Evolutionary conservation across 2,888 invertebrate genomes (phyloP).

Genomic region (Dichetophora obliterata): DNA sequence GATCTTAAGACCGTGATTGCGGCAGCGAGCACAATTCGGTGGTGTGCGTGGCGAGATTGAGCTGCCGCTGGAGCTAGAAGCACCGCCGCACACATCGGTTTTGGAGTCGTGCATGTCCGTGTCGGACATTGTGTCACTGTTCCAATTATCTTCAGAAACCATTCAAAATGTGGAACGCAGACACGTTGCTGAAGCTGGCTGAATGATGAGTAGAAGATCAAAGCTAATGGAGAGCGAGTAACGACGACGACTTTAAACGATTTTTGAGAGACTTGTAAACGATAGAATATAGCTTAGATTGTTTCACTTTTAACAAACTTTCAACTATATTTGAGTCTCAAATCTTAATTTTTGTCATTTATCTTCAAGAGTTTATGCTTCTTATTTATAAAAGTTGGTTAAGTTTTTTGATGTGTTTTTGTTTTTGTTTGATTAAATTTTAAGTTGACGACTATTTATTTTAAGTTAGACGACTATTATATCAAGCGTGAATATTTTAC

Average conservation of each 20-base stretch:
- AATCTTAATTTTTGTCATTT: no score
- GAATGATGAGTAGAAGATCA: not conserved
- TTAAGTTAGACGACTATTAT: no score
- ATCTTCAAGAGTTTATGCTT: no score
- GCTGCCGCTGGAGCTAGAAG: conserved; percentile 72
- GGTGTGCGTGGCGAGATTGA: conserved; percentile 81
- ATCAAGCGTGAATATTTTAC: no score
- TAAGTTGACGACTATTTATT: no score
- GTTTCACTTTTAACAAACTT: not conserved
- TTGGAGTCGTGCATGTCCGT: conserved; percentile 72
- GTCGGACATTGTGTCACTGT: conserved; percentile 70
- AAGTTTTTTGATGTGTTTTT: no score
- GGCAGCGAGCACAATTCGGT: conserved; percentile 92
- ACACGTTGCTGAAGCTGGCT: not conserved
- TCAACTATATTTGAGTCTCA: not conserved
- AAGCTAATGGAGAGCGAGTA: not conserved
- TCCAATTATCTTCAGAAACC: conserved; percentile 68
- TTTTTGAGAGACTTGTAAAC: not conserved
- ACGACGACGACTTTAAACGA: not conserved
- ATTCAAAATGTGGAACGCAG: conserved; percentile 54
- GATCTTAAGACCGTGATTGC: conserved; percentile 91
- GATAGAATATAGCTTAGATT: not conserved
- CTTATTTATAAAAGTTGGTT: no score
- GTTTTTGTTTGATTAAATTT: no score
- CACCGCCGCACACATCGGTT: conserved; percentile 70